Percentiles rank a stretch among this genome's conserved stretches.
Evolutionary conservation across 2,797 vertebrate species (phyloP).

Genomic region (Propithecus deckenii): DNA sequence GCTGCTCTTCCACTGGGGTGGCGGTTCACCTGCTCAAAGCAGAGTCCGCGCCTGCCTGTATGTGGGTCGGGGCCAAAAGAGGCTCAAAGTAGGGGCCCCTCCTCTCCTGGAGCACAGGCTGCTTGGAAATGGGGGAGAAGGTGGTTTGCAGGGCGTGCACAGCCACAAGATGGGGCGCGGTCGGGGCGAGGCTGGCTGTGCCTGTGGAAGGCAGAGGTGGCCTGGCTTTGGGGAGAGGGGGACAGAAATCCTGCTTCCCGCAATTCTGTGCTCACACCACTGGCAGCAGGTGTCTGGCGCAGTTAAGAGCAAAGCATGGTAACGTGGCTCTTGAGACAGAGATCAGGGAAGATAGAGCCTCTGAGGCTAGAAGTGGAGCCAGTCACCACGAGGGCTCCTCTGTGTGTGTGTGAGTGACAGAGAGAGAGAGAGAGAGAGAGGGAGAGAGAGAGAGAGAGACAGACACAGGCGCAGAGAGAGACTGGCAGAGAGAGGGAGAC

Average conservation of each 20-base stretch:
- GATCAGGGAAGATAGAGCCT: background rate
- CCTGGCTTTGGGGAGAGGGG: background rate
- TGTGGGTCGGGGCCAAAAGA: background rate
- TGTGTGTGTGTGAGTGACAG: background rate
- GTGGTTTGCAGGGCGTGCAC: background rate
- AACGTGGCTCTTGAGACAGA: background rate
- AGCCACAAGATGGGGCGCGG: background rate
- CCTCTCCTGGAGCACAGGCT: background rate
- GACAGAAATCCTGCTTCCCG: background rate
- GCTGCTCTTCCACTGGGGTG: constrained; percentile 45
- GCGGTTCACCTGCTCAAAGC: constrained; percentile 71
- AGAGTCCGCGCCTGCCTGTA: background rate
- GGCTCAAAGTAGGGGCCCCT: background rate
- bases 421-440: background rate
- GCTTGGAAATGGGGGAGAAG: background rate
- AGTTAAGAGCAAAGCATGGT: background rate
- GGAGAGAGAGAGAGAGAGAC: background rate
- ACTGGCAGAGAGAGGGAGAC: background rate
- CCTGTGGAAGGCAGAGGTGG: background rate
- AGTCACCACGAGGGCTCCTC: background rate
- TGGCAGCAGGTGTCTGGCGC: background rate
- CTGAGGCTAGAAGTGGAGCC: background rate
- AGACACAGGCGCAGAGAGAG: background rate
- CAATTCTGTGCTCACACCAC: background rate
- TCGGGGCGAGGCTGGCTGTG: background rate